A percentile compares a stretch with the other conserved stretches of the same genome.
Conservation (phyloP, 1,140 invertebrate genomes). For the Oppia nitens region DNA sequence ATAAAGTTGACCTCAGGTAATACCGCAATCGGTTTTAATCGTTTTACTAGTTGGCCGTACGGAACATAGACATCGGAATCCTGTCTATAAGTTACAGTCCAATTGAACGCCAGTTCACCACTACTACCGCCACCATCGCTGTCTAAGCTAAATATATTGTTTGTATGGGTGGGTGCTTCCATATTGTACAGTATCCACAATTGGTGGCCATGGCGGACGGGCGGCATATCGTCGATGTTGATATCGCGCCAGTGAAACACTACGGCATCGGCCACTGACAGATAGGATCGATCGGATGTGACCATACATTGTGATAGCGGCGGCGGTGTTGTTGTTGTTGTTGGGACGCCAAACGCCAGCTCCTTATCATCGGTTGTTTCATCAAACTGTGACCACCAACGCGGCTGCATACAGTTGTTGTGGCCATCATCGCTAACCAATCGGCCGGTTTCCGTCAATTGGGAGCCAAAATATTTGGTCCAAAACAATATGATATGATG, state of each 20-base stretch:
- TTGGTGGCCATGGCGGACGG: conserved; percentile 15
- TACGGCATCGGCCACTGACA: conserved; percentile 15
- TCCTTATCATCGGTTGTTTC: too few relatives aligned
- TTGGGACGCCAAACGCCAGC: too few relatives aligned
- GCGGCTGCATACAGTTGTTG: too few relatives aligned
- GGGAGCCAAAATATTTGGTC: too few relatives aligned
- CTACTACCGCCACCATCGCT: too few relatives aligned
- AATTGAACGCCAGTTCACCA: conserved; percentile 33
- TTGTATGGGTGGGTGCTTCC: conserved; percentile 21
- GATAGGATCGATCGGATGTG: conserved; percentile 16
- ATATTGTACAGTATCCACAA: conserved; percentile 22
- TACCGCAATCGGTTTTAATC: not conserved
- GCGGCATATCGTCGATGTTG: conserved; percentile 24
- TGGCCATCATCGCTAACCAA: too few relatives aligned
- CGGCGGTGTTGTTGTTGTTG: too few relatives aligned
- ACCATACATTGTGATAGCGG: too few relatives aligned
- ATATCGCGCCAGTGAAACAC: conserved; percentile 22
- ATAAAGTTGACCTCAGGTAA: not conserved
- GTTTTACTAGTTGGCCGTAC: conserved; percentile 27
- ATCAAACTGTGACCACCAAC: too few relatives aligned
- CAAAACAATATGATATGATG: too few relatives aligned
- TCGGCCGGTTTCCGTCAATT: too few relatives aligned
- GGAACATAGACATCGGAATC: conserved; percentile 35
- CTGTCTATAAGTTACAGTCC: conserved; percentile 39
- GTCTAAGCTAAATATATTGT: conserved; percentile 13